These are phyloP conservation scores for Melanerpes aurifrons DNA, from an alignment of 2,113 vertebrate species.

Conservation along the genomic window DNA sequence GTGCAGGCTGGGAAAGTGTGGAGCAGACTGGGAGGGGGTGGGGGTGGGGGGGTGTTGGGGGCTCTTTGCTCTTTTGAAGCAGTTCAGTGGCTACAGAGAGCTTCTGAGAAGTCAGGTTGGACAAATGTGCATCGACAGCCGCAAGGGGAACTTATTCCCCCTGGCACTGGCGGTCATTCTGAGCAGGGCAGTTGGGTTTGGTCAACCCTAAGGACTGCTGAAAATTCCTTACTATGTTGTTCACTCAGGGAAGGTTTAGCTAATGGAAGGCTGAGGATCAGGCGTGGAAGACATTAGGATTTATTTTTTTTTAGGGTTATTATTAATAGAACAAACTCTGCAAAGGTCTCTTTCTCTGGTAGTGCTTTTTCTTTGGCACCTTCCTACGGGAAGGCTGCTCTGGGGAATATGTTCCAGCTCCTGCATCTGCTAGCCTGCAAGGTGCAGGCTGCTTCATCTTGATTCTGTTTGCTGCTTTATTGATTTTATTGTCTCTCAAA, in stretches of 20 bases:
- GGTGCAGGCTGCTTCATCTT: not conserved
- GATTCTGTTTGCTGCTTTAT: not conserved
- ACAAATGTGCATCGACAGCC: not conserved
- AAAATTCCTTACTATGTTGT: not conserved
- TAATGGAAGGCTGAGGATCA: not conserved
- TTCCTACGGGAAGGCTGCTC: slow-evolving; percentile 36
- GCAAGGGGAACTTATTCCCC: not conserved
- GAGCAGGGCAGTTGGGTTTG: not conserved
- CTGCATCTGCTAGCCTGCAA: not conserved
- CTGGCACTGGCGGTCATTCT: not conserved
- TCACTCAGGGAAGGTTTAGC: not conserved
- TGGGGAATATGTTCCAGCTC: slow-evolving; percentile 12
- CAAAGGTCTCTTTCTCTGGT: not conserved
- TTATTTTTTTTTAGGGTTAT: not conserved
- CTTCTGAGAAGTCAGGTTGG: not conserved
- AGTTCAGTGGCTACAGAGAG: not conserved
- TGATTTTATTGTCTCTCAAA: not conserved
- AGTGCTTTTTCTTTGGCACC: slow-evolving; percentile 25
- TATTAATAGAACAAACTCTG: not conserved
- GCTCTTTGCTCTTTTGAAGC: not conserved
- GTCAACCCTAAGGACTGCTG: not conserved
- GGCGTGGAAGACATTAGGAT: not conserved
- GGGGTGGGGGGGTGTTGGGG: no score
- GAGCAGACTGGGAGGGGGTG: not conserved
- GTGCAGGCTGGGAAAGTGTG: not conserved